A percentile compares a stretch with the other conserved stretches of the same genome.
Conservation (phyloP, 2,113 vertebrate genomes). For the Eleginops maclovinus region DNA sequence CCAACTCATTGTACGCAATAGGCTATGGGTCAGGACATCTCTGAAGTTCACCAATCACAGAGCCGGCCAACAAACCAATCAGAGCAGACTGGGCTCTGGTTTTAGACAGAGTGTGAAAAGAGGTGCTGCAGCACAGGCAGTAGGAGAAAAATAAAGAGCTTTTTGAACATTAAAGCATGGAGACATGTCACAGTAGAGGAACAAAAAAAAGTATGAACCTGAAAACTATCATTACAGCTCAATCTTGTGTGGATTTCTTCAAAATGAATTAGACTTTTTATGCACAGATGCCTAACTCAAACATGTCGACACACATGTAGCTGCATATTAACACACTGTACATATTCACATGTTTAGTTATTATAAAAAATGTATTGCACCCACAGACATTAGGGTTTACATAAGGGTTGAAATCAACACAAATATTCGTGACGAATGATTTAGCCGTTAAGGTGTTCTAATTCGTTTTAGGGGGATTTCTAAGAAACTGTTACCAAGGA, state of each 20-base stretch:
- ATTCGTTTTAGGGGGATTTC: conserved; percentile 37
- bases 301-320: not conserved
- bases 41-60: too few species aligned
- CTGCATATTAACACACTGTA: not conserved
- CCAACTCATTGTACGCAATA: too few species aligned
- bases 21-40: too few species aligned
- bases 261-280: conserved; percentile 5
- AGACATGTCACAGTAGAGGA: too few species aligned
- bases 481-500: conserved; percentile 68
- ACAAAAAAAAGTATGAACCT: too few species aligned
- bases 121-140: too few species aligned
- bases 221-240: too few species aligned
- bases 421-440: not conserved
- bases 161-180: too few species aligned
- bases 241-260: not conserved
- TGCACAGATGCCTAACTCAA: not conserved
- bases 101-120: too few species aligned
- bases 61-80: too few species aligned
- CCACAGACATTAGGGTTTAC: not conserved
- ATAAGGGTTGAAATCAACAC: not conserved
- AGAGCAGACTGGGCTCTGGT: too few species aligned
- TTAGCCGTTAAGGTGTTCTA: not conserved
- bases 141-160: too few species aligned
- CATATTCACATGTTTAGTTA: not conserved
- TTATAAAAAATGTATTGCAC: not conserved